Evolutionary conservation across 1,140 invertebrate species (phyloP), one percentile per base, ranked within the genome.

Genomic region (Anoplolepis gracilipes): DNA sequence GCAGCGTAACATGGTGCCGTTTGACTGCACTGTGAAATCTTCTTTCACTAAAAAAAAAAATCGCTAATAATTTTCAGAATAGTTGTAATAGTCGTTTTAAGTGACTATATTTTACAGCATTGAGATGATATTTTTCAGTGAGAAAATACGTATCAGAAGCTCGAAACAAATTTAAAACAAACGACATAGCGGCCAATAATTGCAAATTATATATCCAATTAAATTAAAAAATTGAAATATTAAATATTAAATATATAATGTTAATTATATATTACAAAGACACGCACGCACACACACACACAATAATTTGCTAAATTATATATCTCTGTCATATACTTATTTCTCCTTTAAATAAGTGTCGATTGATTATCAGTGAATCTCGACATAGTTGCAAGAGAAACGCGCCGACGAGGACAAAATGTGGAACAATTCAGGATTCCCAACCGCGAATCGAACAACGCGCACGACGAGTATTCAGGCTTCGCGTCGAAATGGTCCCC

Each of bases 371-470:
- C 13, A 75, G 33, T 0, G 28, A 84, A 57, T 55, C 49, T 49
- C 46, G 46, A 46, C 61, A 87, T 16, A 67, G 13, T 53, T 30
- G 65, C 28, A 53, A 61, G 59, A 65, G 30, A 33, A n/a, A 16
- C 49, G 19, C 13, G 67, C 57, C 72, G 36, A 49, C 19, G 42
- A 49, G 49, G 5, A 19, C 46, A 19, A 8, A n/a, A 36, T 64
- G 22, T 28, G 46, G 46, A 65, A 59, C 57, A 39, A 72, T 78
- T 55, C 46, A 8, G 30, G 30, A 25, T 28, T 55, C 33, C 36
- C 55, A 42, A 46, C 22, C 28, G 46, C 36, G 57, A 72, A 67
- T 77, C 87, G 65, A 85, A 88, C 49, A 28, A 25, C 30, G 10
- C 36, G 61, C 22, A 46, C 61, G 82, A 65, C 55, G 28, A 30